Percentiles rank a stretch among this genome's conserved stretches.
These are phyloP conservation scores for Telmatochromis sp. DNA, from an alignment of 2,113 vertebrate genomes.

Conservation along the genomic window DNA sequence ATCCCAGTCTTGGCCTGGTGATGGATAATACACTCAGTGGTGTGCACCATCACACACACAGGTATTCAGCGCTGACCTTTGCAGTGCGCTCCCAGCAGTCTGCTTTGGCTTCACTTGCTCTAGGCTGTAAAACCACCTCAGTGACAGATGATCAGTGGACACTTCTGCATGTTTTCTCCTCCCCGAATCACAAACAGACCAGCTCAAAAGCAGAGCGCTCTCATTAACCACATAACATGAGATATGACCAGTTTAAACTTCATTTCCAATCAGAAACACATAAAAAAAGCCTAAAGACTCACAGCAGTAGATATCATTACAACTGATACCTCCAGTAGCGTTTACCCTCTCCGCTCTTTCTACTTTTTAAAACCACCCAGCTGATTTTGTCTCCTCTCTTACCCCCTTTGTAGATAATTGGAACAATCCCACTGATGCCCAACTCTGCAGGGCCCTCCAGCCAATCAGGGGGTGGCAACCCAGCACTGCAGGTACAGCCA, in stretches of 20 bases:
- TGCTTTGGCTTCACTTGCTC: constrained; percentile 45
- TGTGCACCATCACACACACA: constrained; percentile 77
- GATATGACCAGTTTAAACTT: background rate
- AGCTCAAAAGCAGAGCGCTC: background rate
- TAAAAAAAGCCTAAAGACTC: background rate
- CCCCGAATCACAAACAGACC: background rate
- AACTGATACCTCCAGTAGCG: constrained; percentile 27
- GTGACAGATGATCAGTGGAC: constrained; percentile 54
- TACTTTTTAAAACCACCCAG: constrained; percentile 41
- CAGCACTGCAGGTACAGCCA: constrained; percentile 95
- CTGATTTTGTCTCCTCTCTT: constrained; percentile 42
- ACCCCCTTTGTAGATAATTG: constrained; percentile 87
- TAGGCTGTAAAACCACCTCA: constrained; percentile 43
- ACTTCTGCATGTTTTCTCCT: constrained; percentile 15
- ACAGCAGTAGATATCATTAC: constrained; percentile 31
- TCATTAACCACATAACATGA: constrained; percentile 1
- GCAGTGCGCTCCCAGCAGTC: constrained; percentile 58
- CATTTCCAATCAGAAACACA: background rate
- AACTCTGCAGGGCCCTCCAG: constrained; percentile 85
- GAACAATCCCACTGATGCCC: constrained; percentile 97
- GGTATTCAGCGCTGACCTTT: constrained; percentile 75
- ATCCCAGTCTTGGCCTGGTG: constrained; percentile 48
- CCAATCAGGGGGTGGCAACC: constrained; percentile 84
- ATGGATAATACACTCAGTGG: constrained; percentile 74
- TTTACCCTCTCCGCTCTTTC: constrained; percentile 36